phyloP scores from a whole-genome alignment of 2,888 invertebrate species.

The Macrophya alboannulata region DNA sequence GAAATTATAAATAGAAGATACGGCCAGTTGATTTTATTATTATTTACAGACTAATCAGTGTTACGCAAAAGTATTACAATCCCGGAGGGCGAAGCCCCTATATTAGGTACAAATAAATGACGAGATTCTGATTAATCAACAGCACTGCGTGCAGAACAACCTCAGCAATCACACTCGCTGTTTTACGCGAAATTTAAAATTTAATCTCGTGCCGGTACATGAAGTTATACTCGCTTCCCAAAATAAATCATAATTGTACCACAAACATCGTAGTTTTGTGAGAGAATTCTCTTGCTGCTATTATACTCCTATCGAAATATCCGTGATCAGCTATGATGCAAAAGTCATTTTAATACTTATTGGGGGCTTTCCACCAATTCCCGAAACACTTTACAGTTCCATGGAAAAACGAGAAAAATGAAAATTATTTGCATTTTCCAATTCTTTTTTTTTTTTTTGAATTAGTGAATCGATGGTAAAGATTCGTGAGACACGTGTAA shows the following conservation, averaged over 20 bases:
- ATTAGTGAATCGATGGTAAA: no score
- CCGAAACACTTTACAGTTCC: no score
- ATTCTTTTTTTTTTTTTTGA: no score
- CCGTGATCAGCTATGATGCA: no score
- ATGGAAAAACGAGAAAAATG: no score
- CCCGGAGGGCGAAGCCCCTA: slow-evolving; percentile 1
- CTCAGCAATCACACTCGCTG: not conserved
- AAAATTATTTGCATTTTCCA: no score
- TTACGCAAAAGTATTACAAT: not conserved
- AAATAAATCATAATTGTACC: not conserved
- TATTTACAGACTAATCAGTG: not conserved
- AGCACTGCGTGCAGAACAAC: not conserved
- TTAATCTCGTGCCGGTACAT: not conserved
- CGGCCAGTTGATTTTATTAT: not conserved
- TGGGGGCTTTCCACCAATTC: no score
- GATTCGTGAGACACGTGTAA: no score
- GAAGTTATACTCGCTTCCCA: not conserved
- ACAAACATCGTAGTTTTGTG: not conserved
- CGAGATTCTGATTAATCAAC: slow-evolving; percentile 17
- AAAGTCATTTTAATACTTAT: no score
- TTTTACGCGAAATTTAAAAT: not conserved
- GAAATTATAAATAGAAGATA: not conserved
- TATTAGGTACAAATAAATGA: not conserved
- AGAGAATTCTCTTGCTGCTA: no score
- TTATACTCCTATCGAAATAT: no score